Percentiles rank a stretch among this genome's conserved stretches.
These are phyloP conservation scores for Delphinus delphis DNA, from an alignment of 2,113 vertebrate genomes.

Conservation along the genomic window DNA sequence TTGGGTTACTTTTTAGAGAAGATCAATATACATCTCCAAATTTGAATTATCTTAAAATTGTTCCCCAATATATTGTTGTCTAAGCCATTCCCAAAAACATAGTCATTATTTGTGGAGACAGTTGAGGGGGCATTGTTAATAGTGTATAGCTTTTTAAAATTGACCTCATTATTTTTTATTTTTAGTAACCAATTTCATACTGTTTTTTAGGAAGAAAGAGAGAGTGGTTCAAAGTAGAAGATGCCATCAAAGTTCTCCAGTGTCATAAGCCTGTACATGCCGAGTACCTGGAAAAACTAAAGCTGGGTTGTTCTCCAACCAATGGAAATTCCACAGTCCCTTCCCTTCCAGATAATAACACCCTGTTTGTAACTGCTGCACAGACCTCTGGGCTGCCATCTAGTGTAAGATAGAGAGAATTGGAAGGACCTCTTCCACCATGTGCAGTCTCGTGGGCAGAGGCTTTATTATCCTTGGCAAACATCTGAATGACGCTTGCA, in stretches of 20 bases:
- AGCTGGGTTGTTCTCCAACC: conserved; percentile 88
- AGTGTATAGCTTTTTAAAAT: neutral
- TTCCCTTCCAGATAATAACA: conserved; percentile 85
- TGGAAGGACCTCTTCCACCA: conserved; percentile 62
- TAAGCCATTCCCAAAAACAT: neutral
- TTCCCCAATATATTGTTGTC: neutral
- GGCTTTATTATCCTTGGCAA: conserved; percentile 72
- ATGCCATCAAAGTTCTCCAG: conserved; percentile 95
- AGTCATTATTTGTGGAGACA: neutral
- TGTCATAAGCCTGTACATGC: conserved; percentile 97
- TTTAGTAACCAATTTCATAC: neutral
- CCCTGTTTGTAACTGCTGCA: conserved; percentile 89
- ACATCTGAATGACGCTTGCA: conserved; percentile 80
- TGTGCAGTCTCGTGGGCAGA: conserved; percentile 61
- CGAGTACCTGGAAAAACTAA: conserved; percentile 94
- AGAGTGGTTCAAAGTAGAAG: conserved; percentile 98
- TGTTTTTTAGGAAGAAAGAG: conserved; percentile 92
- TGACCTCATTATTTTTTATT: neutral
- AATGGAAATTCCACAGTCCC: conserved; percentile 88
- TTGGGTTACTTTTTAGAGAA: neutral
- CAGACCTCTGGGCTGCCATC: conserved; percentile 90
- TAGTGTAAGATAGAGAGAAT: conserved; percentile 90
- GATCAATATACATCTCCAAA: neutral
- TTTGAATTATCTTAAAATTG: neutral
- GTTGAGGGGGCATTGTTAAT: neutral